A percentile compares a stretch with the other conserved stretches of the same genome.
phyloP scores from a whole-genome alignment of 2,888 invertebrate species.

The Oscheius sp. region DNA sequence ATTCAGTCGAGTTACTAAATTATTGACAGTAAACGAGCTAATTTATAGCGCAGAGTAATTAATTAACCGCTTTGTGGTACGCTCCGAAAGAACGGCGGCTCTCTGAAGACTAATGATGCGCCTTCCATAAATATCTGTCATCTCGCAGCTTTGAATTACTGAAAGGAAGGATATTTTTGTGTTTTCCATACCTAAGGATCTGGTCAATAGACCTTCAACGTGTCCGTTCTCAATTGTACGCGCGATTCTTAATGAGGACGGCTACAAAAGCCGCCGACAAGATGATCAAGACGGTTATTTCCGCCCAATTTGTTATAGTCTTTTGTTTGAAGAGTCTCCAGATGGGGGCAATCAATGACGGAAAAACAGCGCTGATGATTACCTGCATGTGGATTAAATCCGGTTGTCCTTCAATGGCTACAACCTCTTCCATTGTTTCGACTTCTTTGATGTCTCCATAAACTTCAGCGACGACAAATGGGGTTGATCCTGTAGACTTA shows the following conservation, averaged over 20 bases:
- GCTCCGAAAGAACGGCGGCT: too few relatives aligned
- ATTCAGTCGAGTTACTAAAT: not conserved
- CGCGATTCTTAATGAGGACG: not conserved
- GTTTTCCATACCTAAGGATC: not conserved
- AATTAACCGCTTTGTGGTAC: slow-evolving; percentile 19
- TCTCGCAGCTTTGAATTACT: too few relatives aligned
- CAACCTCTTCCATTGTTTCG: slow-evolving; percentile 15
- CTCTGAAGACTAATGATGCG: slow-evolving; percentile 1
- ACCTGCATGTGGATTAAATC: slow-evolving; percentile 34
- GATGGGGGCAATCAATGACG: not conserved
- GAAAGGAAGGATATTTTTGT: not conserved
- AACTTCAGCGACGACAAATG: slow-evolving; percentile 12
- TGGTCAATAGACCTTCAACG: not conserved
- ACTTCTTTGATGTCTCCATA: slow-evolving; percentile 24
- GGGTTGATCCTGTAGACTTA: not conserved
- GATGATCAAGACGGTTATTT: slow-evolving; percentile 10
- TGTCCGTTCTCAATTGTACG: slow-evolving; percentile 16
- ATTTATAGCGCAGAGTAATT: slow-evolving; percentile 16
- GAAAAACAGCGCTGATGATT: not conserved
- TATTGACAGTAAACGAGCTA: slow-evolving; percentile 14
- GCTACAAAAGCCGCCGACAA: slow-evolving; percentile 16
- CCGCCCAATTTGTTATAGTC: slow-evolving; percentile 21
- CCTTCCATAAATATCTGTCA: slow-evolving; percentile 6
- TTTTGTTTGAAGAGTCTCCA: not conserved
- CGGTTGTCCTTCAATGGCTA: slow-evolving; percentile 14